Evolutionary conservation across 2,797 vertebrate species (phyloP), one percentile per base, ranked within the genome.

Genomic region (Megaceryle alcyon): DNA sequence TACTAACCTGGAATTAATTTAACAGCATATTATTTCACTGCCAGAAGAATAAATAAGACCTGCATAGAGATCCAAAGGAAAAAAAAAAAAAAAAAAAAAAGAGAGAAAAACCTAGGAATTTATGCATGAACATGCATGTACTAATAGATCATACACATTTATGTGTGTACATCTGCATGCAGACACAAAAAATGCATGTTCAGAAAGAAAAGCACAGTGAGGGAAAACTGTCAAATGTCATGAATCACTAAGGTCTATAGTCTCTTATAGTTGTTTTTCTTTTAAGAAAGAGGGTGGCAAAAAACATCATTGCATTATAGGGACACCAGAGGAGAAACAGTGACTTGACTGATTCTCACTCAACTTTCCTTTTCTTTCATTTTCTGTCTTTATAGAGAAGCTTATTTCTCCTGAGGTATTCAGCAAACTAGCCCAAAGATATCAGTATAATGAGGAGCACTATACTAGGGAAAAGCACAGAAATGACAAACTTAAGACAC

Each of bases 91-190:
- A 48, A 6, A 59, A 22, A 48, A 6, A 11, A 41, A 66, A 22
- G 22, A 6, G 21, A 51, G 59, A 54, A 70, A 46, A 59, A 59
- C 37, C 23, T 26, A 37, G 33, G 15, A n/a, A 41, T 6, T 14
- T 21, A 44, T 43, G 28, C 9, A 56, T 31, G 10, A 82, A 81
- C 20, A 33, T 2, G 8, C 6, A 44, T 48, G 53, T 23, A 57
- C 31, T n/a, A 44, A 79, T 41, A 44, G 22, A 84, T 18, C 15
- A 73, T 1, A 26, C 4, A 25, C 56, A 70, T 37, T 9, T 66
- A 7, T 26, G 3, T 26, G 3, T 26, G 9, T 22, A 8, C 22
- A 70, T 29, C 33, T 17, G 3, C 1, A 1, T 25, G 29, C 19
- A 66, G 13, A 64, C n/a, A 61, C 7, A 80, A 72, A 72, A 79